Percentiles rank a stretch among this genome's conserved stretches.
Evolutionary conservation across 2,888 invertebrate genomes (phyloP).

Genomic region (Sylvicola fuscatus): DNA sequence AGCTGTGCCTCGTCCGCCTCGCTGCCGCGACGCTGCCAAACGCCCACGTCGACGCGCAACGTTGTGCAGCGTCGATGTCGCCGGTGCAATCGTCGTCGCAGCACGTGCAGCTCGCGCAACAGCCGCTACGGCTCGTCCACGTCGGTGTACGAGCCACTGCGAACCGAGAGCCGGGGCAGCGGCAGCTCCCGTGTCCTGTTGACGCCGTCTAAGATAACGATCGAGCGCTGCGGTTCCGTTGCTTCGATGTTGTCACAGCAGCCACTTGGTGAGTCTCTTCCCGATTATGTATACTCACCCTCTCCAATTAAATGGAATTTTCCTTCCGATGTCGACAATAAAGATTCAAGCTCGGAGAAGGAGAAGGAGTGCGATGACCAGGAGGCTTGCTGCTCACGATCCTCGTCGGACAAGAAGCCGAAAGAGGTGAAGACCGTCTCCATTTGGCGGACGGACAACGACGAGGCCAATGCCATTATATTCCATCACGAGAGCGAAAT

Average conservation of each 20-base stretch:
- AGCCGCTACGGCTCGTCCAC: conserved; percentile 1
- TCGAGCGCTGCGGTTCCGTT: conserved; percentile 12
- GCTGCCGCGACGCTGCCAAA: too few relatives aligned
- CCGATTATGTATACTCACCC: conserved; percentile 24
- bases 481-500: conserved; percentile 25
- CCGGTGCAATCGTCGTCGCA: neutral
- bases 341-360: too few relatives aligned
- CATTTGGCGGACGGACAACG: conserved; percentile 14
- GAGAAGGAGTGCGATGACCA: conserved; percentile 5
- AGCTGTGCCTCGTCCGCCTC: too few relatives aligned
- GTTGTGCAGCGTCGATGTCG: neutral
- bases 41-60: conserved; percentile 1
- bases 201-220: conserved; percentile 17
- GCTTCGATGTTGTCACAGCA: neutral
- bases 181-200: conserved; percentile 3
- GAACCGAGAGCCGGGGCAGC: conserved; percentile 2
- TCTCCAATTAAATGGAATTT: conserved; percentile 27
- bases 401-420: neutral
- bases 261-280: conserved; percentile 12
- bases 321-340: conserved; percentile 13
- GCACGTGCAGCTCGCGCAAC: conserved; percentile 11
- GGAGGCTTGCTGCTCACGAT: neutral
- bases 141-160: conserved; percentile 4
- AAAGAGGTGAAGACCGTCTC: conserved; percentile 13
- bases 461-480: conserved; percentile 22